Base-by-base conservation (phyloP, 2,888 invertebrate species). In the Ditula angustiorana region DNA sequence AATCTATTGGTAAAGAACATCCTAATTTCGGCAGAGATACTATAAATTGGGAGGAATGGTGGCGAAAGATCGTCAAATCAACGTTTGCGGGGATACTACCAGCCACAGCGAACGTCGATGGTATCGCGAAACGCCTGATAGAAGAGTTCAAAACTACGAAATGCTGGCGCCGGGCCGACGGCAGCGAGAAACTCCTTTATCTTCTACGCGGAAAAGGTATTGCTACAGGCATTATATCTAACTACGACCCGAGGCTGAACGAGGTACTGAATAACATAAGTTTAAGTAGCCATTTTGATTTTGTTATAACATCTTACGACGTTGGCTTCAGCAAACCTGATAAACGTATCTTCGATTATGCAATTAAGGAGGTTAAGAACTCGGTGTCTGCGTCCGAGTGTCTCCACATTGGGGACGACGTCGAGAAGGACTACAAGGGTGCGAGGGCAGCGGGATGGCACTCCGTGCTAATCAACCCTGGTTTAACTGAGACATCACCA, bases 11-110 rank as follows among this genome's bases (percentile, higher is more conserved):
- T 75, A 76, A 86, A 49, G 90, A 95, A 64, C 95, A 97, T 87
- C 98, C 98, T 11, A 97, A 97, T 87, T 98, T 95, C 85, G 98
- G 98, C 0, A 92, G 90, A 69, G 83, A 93, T 52, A 93, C 94
- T 0, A 95, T 98, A 24, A 93, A 94, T 24, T 97, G 97, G 95
- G 93, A 95, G 75, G 93, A 94, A 53, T 98, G 98, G 98, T 98
- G 98, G 98, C 94, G 92, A 50, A 85, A 89, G 69, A 87, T 97
- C 1, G 95, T 97, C 2, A 86, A 87, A 49, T 90, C 93, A 57
- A 95, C 96, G 4, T 96, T 97, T 74, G 86, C 87, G 65, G 94
- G 93, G 21, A 90, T 94, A 41, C 80, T 94, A 23, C 81, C 82
- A 0, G 70, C 74, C 2, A 70, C 77, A 23, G 73, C 78, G 0